phyloP scores from a whole-genome alignment of 1,140 invertebrate species.

The Drosophila tropicalis region DNA sequence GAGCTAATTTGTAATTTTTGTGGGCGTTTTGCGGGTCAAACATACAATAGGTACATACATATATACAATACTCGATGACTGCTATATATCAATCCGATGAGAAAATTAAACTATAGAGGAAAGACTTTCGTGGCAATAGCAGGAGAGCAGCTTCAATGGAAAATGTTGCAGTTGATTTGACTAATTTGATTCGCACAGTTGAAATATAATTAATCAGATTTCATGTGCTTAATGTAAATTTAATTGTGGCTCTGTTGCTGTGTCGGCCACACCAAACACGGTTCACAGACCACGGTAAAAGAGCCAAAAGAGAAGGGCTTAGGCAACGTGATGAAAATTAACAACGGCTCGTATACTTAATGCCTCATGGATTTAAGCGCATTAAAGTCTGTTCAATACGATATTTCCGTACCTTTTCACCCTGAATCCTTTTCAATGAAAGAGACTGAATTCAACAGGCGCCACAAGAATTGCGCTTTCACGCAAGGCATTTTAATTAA shows the following conservation, averaged over 20 bases:
- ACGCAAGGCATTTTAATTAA: slow-evolving; percentile 60
- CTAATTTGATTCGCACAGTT: slow-evolving; percentile 31
- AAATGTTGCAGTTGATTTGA: slow-evolving; percentile 25
- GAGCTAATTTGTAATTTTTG: background rate
- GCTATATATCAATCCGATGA: slow-evolving; percentile 44
- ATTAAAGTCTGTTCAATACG: slow-evolving; percentile 40
- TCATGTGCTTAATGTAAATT: slow-evolving; percentile 33
- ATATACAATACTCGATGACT: background rate
- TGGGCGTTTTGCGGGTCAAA: slow-evolving; percentile 1
- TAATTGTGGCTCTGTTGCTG: slow-evolving; percentile 25
- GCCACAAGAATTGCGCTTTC: slow-evolving; percentile 16
- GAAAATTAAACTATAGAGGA: slow-evolving; percentile 37
- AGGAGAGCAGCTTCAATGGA: background rate
- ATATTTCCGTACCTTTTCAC: slow-evolving; percentile 1
- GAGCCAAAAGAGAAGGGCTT: slow-evolving; percentile 1
- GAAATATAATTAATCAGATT: slow-evolving; percentile 46
- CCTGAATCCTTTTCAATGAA: slow-evolving; percentile 2
- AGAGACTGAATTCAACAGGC: slow-evolving; percentile 27
- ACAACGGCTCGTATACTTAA: slow-evolving; percentile 50
- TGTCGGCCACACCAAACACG: background rate
- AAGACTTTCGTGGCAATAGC: background rate
- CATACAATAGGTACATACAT: background rate
- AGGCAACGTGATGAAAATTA: slow-evolving; percentile 8
- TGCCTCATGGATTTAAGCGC: slow-evolving; percentile 39
- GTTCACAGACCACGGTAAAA: too few relatives aligned